phyloP scores from a whole-genome alignment of 2,113 vertebrate species.

The Calyptomena viridis region DNA sequence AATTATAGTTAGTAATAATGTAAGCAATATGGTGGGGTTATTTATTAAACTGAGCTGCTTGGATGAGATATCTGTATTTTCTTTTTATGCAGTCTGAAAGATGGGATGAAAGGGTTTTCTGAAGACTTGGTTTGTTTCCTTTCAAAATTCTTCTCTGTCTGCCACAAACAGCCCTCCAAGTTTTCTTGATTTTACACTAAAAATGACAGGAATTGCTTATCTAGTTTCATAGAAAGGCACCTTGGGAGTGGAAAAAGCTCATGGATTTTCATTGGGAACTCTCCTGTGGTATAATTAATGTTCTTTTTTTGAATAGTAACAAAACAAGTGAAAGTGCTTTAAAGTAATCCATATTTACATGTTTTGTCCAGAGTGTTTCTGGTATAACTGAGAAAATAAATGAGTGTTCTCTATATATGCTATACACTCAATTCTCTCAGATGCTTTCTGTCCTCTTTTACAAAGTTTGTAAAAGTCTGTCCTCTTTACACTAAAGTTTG shows the following conservation, averaged over 20 bases:
- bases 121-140: background rate
- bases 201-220: slow-evolving; percentile 18
- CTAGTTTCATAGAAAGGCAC: background rate
- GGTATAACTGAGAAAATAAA: background rate
- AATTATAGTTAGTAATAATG: background rate
- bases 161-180: background rate
- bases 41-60: background rate
- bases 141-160: background rate
- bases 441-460: slow-evolving; percentile 19
- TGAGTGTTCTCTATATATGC: background rate
- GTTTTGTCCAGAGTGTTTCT: background rate
- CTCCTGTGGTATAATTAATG: slow-evolving; percentile 48
- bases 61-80: background rate
- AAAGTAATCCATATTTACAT: slow-evolving; percentile 25
- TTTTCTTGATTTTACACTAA: background rate
- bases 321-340: background rate
- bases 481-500: background rate
- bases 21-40: background rate
- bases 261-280: slow-evolving; percentile 15
- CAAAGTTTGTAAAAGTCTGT: background rate
- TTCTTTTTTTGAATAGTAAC: background rate
- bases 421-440: background rate
- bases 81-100: background rate
- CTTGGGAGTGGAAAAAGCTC: slow-evolving; percentile 12
- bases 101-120: background rate